Evolutionary conservation across 1,140 invertebrate genomes (phyloP).

Genomic region (Drepana arcuata): DNA sequence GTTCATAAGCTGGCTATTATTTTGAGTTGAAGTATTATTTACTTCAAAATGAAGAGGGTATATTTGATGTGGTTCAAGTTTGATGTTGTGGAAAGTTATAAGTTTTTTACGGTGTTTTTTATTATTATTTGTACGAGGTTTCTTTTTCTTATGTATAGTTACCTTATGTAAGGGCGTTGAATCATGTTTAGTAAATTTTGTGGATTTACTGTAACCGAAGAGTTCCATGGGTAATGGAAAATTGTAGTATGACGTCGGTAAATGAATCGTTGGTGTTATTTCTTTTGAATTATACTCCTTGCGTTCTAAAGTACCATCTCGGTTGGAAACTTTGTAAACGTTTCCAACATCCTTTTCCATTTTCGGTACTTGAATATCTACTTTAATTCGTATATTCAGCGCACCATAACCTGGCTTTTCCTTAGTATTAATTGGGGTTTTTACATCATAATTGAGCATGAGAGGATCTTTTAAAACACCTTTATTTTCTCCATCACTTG

Average conservation of each 20-base stretch:
- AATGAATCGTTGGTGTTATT: conserved; percentile 16
- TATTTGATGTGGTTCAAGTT: conserved; percentile 15
- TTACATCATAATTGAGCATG: conserved; percentile 6
- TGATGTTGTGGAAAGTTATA: conserved; percentile 30
- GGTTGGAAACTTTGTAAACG: conserved; percentile 15
- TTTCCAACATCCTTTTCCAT: conserved; percentile 17
- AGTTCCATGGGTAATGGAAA: conserved; percentile 39
- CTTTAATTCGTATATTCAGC: conserved; percentile 42
- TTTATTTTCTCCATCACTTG: conserved; percentile 5
- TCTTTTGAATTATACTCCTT: conserved; percentile 29
- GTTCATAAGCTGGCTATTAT: conserved; percentile 7
- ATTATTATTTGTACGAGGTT: conserved; percentile 25
- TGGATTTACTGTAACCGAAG: conserved; percentile 22
- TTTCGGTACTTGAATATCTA: conserved; percentile 46
- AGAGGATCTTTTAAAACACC: neutral
- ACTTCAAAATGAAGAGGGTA: conserved; percentile 4
- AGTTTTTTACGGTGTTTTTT: conserved; percentile 46
- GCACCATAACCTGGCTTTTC: conserved; percentile 22
- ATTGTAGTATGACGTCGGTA: conserved; percentile 39
- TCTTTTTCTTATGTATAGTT: conserved; percentile 53
- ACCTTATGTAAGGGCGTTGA: conserved; percentile 34
- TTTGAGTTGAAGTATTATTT: conserved; percentile 5
- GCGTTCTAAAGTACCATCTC: conserved; percentile 11
- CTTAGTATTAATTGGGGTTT: conserved; percentile 9
- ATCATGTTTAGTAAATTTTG: conserved; percentile 21